Conservation (phyloP, 1,140 invertebrate genomes). For the Campodea augens region DNA sequence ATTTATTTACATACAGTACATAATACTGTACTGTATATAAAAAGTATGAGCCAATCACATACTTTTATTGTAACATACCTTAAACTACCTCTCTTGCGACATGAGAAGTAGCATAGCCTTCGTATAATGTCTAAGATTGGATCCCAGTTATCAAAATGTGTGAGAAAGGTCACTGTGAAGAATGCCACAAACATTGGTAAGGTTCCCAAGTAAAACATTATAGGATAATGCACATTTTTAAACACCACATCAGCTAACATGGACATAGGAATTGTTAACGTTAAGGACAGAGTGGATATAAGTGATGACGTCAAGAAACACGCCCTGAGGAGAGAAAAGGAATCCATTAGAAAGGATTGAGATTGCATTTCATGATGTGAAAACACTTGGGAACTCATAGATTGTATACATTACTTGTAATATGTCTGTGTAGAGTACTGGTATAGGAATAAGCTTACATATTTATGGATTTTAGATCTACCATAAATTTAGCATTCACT, state of each 20-base stretch:
- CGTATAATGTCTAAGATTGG: slow-evolving; percentile 45
- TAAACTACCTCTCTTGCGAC: slow-evolving; percentile 23
- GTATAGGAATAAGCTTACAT: too few species aligned
- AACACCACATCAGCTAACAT: slow-evolving; percentile 62
- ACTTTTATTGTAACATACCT: slow-evolving; percentile 18
- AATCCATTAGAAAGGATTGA: slow-evolving; percentile 10
- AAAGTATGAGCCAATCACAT: too few species aligned
- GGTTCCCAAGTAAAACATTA: slow-evolving; percentile 57
- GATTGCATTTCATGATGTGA: neutral
- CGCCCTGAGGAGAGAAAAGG: slow-evolving; percentile 44
- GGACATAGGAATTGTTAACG: slow-evolving; percentile 64
- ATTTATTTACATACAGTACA: too few species aligned
- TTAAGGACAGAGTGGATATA: slow-evolving; percentile 60
- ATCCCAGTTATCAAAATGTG: slow-evolving; percentile 71
- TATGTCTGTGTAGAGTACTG: too few species aligned
- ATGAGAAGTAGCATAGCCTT: slow-evolving; percentile 33
- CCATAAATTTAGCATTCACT: too few species aligned
- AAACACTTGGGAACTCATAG: slow-evolving; percentile 3
- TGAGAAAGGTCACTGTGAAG: slow-evolving; percentile 47
- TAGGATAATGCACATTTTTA: slow-evolving; percentile 49
- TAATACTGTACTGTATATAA: too few species aligned
- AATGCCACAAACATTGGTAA: slow-evolving; percentile 61
- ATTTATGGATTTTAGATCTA: too few species aligned
- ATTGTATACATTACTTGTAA: too few species aligned
- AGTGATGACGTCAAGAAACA: slow-evolving; percentile 76